Conservation (phyloP, 2,888 invertebrate genomes). For the Drosophila leonis region DNA sequence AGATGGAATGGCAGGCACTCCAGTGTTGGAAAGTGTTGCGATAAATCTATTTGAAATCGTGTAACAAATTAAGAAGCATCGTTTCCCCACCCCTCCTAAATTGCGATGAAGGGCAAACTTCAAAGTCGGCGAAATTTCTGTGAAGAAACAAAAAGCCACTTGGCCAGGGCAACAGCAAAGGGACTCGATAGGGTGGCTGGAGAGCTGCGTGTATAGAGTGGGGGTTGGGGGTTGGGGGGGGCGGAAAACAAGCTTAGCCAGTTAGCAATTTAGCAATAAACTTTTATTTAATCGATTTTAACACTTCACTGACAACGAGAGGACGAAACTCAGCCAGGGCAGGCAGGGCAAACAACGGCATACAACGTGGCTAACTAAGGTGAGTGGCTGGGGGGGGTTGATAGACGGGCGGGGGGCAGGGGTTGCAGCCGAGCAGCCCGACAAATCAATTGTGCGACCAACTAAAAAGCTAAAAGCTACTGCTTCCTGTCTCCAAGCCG, state of each 20-base stretch:
- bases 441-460: constrained; percentile 70
- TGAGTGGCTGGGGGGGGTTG: neutral
- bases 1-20: neutral
- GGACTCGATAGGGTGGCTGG: neutral
- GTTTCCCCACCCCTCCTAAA: neutral
- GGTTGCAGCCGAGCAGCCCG: constrained; percentile 19
- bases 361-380: constrained; percentile 30
- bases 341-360: neutral
- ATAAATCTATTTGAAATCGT: constrained; percentile 19
- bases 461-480: constrained; percentile 63
- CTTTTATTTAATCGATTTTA: constrained; percentile 79
- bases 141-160: constrained; percentile 29
- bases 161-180: neutral
- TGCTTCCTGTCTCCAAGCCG: constrained; percentile 31
- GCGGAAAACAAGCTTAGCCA: constrained; percentile 52
- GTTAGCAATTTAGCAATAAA: constrained; percentile 80
- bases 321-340: neutral
- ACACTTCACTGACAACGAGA: constrained; percentile 71
- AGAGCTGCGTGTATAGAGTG: neutral
- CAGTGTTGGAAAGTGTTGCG: constrained; percentile 26
- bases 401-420: neutral
- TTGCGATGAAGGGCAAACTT: constrained; percentile 38
- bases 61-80: constrained; percentile 28
- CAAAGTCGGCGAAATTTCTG: constrained; percentile 49
- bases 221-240: neutral